A percentile compares a stretch with the other conserved stretches of the same genome.
Evolutionary conservation across 2,113 vertebrate genomes (phyloP).

Genomic region (Prinia subflava): DNA sequence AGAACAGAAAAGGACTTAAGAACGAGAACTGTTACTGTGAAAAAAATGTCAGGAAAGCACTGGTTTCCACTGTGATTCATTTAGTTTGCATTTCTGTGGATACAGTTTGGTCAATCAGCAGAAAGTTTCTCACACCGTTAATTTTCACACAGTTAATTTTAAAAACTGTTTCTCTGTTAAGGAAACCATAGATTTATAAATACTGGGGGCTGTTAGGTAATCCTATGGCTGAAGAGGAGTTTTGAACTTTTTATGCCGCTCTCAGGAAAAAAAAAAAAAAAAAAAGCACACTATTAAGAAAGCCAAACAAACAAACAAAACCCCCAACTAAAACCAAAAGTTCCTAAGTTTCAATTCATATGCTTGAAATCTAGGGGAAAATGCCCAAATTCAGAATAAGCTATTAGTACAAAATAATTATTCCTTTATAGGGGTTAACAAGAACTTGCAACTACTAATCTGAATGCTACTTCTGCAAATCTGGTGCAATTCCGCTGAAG

Average conservation of each 20-base stretch:
- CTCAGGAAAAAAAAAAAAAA: background rate
- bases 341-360: background rate
- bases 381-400: background rate
- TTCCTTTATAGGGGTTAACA: background rate
- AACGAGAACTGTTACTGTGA: background rate
- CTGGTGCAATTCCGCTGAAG: background rate
- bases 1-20: accelerated
- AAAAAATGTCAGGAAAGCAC: background rate
- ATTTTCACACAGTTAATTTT: background rate
- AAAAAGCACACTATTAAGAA: background rate
- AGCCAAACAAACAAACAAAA: too few species aligned
- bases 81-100: background rate
- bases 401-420: background rate
- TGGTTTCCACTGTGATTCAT: background rate
- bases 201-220: background rate
- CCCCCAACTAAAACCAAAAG: too few species aligned
- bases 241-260: background rate
- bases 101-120: background rate
- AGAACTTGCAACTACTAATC: background rate
- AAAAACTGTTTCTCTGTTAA: background rate
- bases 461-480: background rate
- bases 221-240: background rate
- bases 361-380: background rate
- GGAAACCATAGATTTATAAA: background rate
- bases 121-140: background rate